Conservation (phyloP, 2,113 vertebrate species). For the Raja brachyura region DNA sequence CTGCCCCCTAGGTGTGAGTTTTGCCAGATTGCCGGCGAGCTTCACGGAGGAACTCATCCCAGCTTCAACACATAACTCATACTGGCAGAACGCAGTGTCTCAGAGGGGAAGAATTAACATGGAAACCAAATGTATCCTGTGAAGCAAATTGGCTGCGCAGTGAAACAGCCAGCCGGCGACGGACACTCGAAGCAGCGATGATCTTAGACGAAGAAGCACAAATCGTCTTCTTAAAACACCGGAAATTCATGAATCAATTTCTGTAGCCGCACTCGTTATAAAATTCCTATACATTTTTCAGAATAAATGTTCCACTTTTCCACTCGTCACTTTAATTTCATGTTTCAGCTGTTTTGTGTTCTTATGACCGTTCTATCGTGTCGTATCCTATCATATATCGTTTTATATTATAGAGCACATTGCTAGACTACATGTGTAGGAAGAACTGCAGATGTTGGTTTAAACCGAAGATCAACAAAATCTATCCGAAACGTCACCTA, state of each 20-base stretch:
- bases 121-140: constrained; percentile 14
- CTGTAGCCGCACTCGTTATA: not conserved
- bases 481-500: too few relatives aligned
- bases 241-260: not conserved
- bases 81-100: not conserved
- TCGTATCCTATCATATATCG: not conserved
- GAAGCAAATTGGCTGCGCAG: not conserved
- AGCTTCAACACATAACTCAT: not conserved
- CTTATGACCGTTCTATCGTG: too few relatives aligned
- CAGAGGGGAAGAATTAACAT: not conserved
- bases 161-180: not conserved
- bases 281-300: not conserved
- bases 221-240: not conserved
- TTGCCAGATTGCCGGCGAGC: not conserved
- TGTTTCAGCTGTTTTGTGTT: too few relatives aligned
- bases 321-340: too few relatives aligned
- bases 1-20: not conserved
- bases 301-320: too few relatives aligned
- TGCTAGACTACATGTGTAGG: not conserved
- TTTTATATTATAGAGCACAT: not conserved
- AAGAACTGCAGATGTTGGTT: too few relatives aligned
- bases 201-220: not conserved
- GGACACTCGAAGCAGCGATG: not conserved
- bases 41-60: not conserved
- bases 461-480: too few relatives aligned